These are phyloP conservation scores for Tenebrio molitor DNA, from an alignment of 1,140 invertebrate species.

Conservation along the genomic window DNA sequence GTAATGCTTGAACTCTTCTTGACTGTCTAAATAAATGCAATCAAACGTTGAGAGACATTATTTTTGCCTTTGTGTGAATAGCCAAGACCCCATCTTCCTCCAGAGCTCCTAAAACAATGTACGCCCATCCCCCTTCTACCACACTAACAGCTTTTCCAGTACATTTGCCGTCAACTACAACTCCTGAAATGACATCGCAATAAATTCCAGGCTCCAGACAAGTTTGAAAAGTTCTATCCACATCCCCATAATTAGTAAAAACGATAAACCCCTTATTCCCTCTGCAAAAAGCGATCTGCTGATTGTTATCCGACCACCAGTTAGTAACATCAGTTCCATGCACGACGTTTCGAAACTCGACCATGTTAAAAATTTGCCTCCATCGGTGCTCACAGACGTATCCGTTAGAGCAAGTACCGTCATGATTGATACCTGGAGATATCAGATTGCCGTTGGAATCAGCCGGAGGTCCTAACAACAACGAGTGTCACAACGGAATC, in stretches of 20 bases:
- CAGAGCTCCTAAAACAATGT: slow-evolving; percentile 72
- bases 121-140: slow-evolving; percentile 73
- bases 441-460: slow-evolving; percentile 75
- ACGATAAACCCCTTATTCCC: slow-evolving; percentile 81
- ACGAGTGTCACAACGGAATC: not conserved
- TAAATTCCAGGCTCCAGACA: slow-evolving; percentile 84
- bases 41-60: too few species aligned
- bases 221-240: slow-evolving; percentile 74
- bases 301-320: slow-evolving; percentile 84
- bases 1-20: too few species aligned
- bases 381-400: slow-evolving; percentile 94
- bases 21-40: slow-evolving; percentile 27
- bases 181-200: slow-evolving; percentile 90
- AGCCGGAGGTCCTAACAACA: slow-evolving; percentile 70
- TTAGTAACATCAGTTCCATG: slow-evolving; percentile 69
- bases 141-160: slow-evolving; percentile 80
- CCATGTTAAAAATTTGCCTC: slow-evolving; percentile 87
- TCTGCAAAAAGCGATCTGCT: slow-evolving; percentile 84
- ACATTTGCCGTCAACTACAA: slow-evolving; percentile 73
- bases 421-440: slow-evolving; percentile 74
- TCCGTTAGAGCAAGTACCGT: slow-evolving; percentile 80
- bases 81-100: slow-evolving; percentile 84
- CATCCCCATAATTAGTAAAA: slow-evolving; percentile 78
- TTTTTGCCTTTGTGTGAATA: slow-evolving; percentile 73
- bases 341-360: slow-evolving; percentile 79